These are phyloP conservation scores for Phoeniculus purpureus DNA, from an alignment of 2,797 vertebrate species.

Conservation along the genomic window DNA sequence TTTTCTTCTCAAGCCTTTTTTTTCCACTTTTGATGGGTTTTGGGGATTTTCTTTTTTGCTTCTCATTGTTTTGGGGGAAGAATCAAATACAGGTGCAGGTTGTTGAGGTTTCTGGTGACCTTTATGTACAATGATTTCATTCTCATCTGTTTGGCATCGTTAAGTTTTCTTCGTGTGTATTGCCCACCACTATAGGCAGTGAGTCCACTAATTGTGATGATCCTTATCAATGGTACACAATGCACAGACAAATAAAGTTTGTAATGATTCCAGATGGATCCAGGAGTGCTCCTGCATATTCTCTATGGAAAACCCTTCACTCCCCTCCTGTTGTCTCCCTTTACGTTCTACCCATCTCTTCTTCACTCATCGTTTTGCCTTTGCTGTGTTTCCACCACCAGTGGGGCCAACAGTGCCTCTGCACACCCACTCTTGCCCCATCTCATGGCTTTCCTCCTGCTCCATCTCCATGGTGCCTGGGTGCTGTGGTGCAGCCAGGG, in stretches of 20 bases:
- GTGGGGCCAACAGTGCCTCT: background rate
- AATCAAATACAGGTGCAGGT: slow-evolving; percentile 60
- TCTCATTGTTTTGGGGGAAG: slow-evolving; percentile 33
- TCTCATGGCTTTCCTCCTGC: background rate
- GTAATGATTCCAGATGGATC: slow-evolving; percentile 91
- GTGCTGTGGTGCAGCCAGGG: background rate
- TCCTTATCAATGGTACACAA: slow-evolving; percentile 89
- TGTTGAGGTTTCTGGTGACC: slow-evolving; percentile 67
- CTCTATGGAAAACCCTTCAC: slow-evolving; percentile 64
- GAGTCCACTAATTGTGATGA: slow-evolving; percentile 92
- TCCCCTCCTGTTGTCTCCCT: slow-evolving; percentile 49
- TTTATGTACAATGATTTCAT: slow-evolving; percentile 76
- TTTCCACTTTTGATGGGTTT: slow-evolving; percentile 47
- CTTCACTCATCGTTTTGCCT: background rate
- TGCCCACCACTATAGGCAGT: slow-evolving; percentile 88
- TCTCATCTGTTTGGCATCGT: slow-evolving; percentile 75
- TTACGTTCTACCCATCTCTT: background rate
- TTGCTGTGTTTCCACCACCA: background rate
- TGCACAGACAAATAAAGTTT: slow-evolving; percentile 96
- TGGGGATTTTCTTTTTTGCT: slow-evolving; percentile 41
- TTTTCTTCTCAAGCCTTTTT: slow-evolving; percentile 18
- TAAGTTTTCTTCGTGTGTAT: slow-evolving; percentile 80
- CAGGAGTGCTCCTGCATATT: slow-evolving; percentile 73
- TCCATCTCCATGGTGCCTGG: slow-evolving; percentile 22
- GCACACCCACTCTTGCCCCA: accelerated